phyloP scores from a whole-genome alignment of 2,888 invertebrate genomes.

The Tetropium fuscum region DNA sequence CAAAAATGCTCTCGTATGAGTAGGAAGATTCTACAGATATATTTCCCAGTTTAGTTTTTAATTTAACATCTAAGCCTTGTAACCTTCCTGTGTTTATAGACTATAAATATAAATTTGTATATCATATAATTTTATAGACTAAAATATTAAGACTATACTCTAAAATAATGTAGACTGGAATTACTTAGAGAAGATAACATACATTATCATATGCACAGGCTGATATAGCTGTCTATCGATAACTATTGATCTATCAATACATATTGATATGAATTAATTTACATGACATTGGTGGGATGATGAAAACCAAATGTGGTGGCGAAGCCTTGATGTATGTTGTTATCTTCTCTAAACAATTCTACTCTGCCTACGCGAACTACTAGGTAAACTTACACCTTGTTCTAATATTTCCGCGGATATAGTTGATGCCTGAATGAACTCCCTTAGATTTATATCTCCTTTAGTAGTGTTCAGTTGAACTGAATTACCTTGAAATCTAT shows the following conservation, averaged over 20 bases:
- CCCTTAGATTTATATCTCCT: slow-evolving; percentile 55
- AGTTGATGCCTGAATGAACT: slow-evolving; percentile 54
- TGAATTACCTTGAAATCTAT: slow-evolving; percentile 56
- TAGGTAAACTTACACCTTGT: slow-evolving; percentile 51
- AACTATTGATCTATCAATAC: no score
- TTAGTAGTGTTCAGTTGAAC: slow-evolving; percentile 48
- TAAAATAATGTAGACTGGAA: no score
- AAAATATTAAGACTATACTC: no score
- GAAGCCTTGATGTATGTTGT: no score
- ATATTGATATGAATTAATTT: no score
- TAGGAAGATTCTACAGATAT: slow-evolving; percentile 57
- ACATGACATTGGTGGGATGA: no score
- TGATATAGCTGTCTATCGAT: no score
- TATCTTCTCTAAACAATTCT: no score
- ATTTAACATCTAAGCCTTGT: slow-evolving; percentile 51
- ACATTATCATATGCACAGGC: no score
- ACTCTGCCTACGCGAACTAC: background rate
- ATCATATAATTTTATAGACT: background rate
- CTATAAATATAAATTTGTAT: slow-evolving; percentile 48
- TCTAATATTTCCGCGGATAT: slow-evolving; percentile 45
- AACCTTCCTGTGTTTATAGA: slow-evolving; percentile 55
- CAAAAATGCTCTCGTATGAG: slow-evolving; percentile 53
- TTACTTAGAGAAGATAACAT: no score
- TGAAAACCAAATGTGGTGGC: no score
- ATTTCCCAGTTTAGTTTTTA: slow-evolving; percentile 53